Percentiles rank a stretch among this genome's conserved stretches.
Evolutionary conservation across 2,113 vertebrate genomes (phyloP).

Genomic region (Girardinichthys multiradiatus): DNA sequence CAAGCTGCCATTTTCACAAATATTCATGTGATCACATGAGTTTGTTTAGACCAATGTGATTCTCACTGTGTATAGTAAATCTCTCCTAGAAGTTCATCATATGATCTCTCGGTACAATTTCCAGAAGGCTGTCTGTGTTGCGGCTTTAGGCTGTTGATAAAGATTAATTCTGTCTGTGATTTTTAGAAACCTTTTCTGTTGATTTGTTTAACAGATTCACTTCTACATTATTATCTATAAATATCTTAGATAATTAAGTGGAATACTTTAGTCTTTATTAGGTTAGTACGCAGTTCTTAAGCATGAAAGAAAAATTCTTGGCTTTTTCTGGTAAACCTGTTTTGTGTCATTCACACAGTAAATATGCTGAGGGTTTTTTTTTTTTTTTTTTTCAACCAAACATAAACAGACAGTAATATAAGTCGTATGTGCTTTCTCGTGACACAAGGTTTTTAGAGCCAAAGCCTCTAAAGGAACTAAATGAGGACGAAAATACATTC

Average conservation of each 20-base stretch:
- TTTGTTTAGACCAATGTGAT: not conserved
- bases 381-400: not conserved
- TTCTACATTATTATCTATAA: not conserved
- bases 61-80: not conserved
- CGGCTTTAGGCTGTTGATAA: not conserved
- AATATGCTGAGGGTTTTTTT: not conserved
- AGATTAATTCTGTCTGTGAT: not conserved
- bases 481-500: slow-evolving; percentile 7
- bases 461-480: not conserved
- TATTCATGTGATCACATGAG: not conserved
- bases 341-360: not conserved
- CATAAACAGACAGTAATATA: not conserved
- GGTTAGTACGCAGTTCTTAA: not conserved
- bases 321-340: not conserved
- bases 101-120: not conserved
- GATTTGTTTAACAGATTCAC: not conserved
- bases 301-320: not conserved
- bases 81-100: not conserved
- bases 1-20: not conserved
- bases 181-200: not conserved
- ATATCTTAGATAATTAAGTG: not conserved
- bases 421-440: not conserved
- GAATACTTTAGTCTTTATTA: not conserved
- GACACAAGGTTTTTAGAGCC: too few species aligned
- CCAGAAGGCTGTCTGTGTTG: not conserved